A percentile compares a stretch with the other conserved stretches of the same genome.
Conservation (phyloP, 2,797 vertebrate genomes). For the Xiphophorus birchmanni region DNA sequence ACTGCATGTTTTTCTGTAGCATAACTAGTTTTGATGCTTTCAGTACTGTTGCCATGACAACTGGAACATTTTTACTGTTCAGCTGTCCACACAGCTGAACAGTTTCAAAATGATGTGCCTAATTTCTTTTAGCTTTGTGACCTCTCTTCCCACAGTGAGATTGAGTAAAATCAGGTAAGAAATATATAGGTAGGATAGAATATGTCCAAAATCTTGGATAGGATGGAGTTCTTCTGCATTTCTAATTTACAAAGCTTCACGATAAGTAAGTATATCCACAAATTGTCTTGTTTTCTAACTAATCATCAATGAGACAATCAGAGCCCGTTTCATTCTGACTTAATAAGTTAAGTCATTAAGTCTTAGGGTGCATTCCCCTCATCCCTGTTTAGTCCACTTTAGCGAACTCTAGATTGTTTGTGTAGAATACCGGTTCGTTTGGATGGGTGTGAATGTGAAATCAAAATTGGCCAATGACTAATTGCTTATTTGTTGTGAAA, state of each 20-base stretch:
- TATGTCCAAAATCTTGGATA: background rate
- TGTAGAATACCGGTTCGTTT: background rate
- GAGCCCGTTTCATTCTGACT: background rate
- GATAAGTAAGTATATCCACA: background rate
- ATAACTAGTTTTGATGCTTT: conserved; percentile 15
- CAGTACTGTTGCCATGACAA: conserved; percentile 35
- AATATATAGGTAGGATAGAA: no score
- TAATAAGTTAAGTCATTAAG: background rate
- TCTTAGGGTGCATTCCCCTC: background rate
- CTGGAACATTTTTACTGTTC: background rate
- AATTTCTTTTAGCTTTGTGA: background rate
- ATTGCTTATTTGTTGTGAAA: no score
- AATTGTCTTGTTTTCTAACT: background rate
- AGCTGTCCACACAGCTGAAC: background rate
- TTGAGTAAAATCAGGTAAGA: background rate
- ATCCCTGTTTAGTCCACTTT: no score
- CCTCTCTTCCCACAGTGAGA: background rate
- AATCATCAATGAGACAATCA: background rate
- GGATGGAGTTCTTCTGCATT: background rate
- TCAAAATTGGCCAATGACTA: background rate
- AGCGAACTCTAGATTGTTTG: no score
- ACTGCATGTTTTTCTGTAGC: background rate
- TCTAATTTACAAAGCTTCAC: background rate
- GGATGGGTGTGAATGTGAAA: no score
- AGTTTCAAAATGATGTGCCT: background rate